Evolutionary conservation across 2,888 invertebrate genomes (phyloP).

Genomic region (Phania funesta): DNA sequence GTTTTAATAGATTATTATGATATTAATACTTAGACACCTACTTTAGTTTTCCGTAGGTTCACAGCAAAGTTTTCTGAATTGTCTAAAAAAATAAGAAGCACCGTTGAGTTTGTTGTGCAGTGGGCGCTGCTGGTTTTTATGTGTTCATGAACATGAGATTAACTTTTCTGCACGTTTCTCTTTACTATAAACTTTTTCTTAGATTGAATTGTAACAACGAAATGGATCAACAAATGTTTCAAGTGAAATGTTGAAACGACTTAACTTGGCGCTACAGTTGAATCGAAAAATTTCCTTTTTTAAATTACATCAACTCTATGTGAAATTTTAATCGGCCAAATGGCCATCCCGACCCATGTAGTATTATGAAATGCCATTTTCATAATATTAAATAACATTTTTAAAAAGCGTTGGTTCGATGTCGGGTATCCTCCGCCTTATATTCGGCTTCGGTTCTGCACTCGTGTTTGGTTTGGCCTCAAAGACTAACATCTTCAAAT

Average conservation of each 20-base stretch:
- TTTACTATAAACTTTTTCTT: not conserved
- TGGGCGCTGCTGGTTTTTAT: constrained; percentile 36
- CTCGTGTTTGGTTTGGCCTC: too few relatives aligned
- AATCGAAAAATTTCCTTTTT: too few relatives aligned
- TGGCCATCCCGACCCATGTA: too few relatives aligned
- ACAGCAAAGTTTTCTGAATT: constrained; percentile 14
- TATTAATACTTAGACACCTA: constrained; percentile 27
- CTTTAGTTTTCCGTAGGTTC: constrained; percentile 5
- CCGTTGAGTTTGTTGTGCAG: constrained; percentile 12
- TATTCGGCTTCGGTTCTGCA: too few relatives aligned
- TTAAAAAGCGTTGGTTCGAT: too few relatives aligned
- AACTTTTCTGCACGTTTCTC: constrained; percentile 42
- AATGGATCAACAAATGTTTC: not conserved
- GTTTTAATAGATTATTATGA: not conserved
- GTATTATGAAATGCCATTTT: too few relatives aligned
- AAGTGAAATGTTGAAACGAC: not conserved
- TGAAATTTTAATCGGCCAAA: too few relatives aligned
- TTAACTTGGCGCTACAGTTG: not conserved
- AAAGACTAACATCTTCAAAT: too few relatives aligned
- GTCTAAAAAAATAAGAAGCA: too few relatives aligned
- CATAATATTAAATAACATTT: too few relatives aligned
- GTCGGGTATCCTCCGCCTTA: too few relatives aligned
- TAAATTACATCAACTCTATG: too few relatives aligned
- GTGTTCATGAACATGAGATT: constrained; percentile 60
- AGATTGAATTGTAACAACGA: constrained; percentile 4